These are phyloP conservation scores for Pristiophorus japonicus DNA, from an alignment of 2,113 vertebrate species.

Conservation along the genomic window DNA sequence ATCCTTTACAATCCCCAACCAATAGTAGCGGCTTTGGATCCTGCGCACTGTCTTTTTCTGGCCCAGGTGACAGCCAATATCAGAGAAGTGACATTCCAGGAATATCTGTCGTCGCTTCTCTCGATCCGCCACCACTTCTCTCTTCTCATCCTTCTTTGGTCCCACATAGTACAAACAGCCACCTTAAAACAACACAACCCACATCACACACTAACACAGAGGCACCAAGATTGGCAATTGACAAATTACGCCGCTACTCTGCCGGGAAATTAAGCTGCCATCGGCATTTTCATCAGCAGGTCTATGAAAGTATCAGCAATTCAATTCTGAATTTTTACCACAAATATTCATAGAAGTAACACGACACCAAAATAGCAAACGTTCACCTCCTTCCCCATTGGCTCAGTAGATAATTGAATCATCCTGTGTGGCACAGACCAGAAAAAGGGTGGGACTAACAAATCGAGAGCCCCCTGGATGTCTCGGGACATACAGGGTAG, in stretches of 20 bases:
- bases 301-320: not conserved
- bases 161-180: slow-evolving; percentile 80
- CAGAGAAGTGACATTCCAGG: slow-evolving; percentile 76
- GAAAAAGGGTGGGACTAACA: too few species aligned
- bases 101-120: slow-evolving; percentile 74
- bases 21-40: slow-evolving; percentile 84
- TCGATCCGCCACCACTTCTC: slow-evolving; percentile 77
- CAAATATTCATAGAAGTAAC: not conserved
- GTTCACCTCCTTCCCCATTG: not conserved
- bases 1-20: slow-evolving; percentile 85
- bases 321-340: not conserved
- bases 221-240: not conserved
- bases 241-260: not conserved
- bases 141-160: slow-evolving; percentile 76
- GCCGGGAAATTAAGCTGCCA: not conserved
- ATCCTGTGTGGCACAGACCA: too few species aligned
- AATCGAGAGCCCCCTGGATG: too few species aligned
- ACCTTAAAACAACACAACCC: slow-evolving; percentile 48
- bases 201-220: not conserved
- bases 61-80: slow-evolving; percentile 76
- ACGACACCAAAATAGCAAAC: not conserved
- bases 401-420: not conserved
- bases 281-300: not conserved
- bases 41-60: slow-evolving; percentile 83
- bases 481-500: too few species aligned